phyloP scores from a whole-genome alignment of 2,113 vertebrate species.

The Lathamus discolor region DNA sequence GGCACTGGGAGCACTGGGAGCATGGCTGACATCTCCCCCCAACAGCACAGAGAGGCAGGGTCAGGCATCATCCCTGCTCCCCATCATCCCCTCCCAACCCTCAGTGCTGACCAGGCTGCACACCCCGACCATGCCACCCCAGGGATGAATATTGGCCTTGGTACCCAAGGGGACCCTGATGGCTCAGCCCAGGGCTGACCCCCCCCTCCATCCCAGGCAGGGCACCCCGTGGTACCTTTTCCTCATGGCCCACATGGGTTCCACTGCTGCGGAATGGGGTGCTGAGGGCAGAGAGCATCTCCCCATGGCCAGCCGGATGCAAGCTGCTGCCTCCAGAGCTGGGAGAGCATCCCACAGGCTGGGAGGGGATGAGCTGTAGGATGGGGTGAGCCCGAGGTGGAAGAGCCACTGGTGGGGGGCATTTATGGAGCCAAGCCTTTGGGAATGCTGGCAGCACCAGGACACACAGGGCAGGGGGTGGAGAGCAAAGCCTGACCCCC shows the following conservation, averaged over 20 bases:
- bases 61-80: accelerated
- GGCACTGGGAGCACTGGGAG: neutral
- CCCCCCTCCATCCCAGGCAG: accelerated
- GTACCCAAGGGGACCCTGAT: neutral
- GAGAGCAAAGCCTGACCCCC: neutral
- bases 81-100: neutral
- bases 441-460: neutral
- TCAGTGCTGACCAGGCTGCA: accelerated
- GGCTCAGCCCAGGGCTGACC: neutral
- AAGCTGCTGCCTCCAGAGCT: neutral
- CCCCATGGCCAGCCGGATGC: accelerated
- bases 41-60: neutral
- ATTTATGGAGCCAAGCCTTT: neutral
- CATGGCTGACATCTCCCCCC: neutral
- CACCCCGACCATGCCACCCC: accelerated
- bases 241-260: neutral
- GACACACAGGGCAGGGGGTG: accelerated
- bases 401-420: neutral
- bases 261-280: neutral
- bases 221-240: neutral
- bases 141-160: neutral
- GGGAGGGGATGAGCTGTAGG: neutral
- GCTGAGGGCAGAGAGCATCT: neutral
- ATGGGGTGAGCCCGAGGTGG: neutral
- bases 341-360: neutral